These are phyloP conservation scores for Bos indicus DNA, from an alignment of 2,113 vertebrate genomes.

Conservation along the genomic window DNA sequence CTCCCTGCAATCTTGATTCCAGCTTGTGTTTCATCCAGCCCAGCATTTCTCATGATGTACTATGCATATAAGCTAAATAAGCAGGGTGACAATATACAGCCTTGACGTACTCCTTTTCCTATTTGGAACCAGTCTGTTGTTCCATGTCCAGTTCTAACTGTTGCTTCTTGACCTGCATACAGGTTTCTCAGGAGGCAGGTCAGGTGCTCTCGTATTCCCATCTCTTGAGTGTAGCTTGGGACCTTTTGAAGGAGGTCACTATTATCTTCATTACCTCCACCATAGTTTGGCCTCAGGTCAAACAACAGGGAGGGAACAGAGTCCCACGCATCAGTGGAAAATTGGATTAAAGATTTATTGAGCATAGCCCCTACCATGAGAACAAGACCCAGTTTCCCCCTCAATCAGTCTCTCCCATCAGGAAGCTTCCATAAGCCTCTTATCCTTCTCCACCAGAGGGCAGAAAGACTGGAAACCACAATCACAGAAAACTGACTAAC, in stretches of 20 bases:
- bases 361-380: background rate
- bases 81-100: background rate
- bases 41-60: background rate
- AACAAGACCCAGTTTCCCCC: background rate
- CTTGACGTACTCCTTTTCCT: background rate
- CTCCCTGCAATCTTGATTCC: background rate
- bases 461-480: background rate
- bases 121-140: background rate
- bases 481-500: background rate
- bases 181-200: background rate
- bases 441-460: background rate
- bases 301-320: no score
- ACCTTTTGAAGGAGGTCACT: background rate
- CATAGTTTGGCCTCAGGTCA: no score
- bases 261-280: no score
- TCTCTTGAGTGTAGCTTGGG: background rate
- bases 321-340: no score
- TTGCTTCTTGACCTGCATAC: background rate
- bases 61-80: background rate
- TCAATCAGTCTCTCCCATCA: background rate
- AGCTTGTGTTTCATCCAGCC: background rate
- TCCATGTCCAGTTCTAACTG: background rate
- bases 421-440: background rate
- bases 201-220: background rate
- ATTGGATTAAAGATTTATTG: no score